Base-by-base conservation (phyloP, 2,113 vertebrate species). In the Poeciliopsis turrubarensis region DNA sequence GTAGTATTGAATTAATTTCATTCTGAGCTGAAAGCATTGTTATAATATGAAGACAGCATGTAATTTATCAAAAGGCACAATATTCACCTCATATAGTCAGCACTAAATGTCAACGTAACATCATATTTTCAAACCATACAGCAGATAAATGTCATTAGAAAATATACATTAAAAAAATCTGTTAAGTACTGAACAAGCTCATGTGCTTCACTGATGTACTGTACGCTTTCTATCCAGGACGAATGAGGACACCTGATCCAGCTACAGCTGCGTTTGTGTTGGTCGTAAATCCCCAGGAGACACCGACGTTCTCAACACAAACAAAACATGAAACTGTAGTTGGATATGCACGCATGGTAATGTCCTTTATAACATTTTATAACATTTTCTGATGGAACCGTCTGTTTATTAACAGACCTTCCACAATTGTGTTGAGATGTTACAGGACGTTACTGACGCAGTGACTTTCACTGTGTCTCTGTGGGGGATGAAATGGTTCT, bases 341-440 rank as follows among this genome's bases (percentile, higher is more conserved):
- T 69, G 70, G 41, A 73, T 78, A 78, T 75, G 57, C 60, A 82
- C 32, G 9, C 31, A 61, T 6, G n/a, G 27, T 64, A 79, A 75
- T 75, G 32, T 75, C 30, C 60, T 78, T 79, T 66, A 57, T 65
- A 77, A 62, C 62, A 75, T 81, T 73, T 60, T 70, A 73, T 68
- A 60, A 67, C 34, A 70, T 54, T 75, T 73, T 64, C 61, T 66
- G 62, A 60, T 64, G 44, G 68, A 30, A 72, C 68, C 65, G 68
- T 87, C 80, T 82, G 79, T 62, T 75, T 60, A 37, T 64, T 47
- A 65, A 76, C 67, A 80, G 73, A 67, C 66, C 32, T 25, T 74
- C 60, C 75, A 73, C 68, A 57, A 34, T 51, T 47, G 65, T 68
- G 30, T 25, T 69, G 68, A 70, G 72, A 68, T 51, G 68, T 25